phyloP scores from a whole-genome alignment of 2,888 invertebrate species.

The Hyposoter didymator region DNA sequence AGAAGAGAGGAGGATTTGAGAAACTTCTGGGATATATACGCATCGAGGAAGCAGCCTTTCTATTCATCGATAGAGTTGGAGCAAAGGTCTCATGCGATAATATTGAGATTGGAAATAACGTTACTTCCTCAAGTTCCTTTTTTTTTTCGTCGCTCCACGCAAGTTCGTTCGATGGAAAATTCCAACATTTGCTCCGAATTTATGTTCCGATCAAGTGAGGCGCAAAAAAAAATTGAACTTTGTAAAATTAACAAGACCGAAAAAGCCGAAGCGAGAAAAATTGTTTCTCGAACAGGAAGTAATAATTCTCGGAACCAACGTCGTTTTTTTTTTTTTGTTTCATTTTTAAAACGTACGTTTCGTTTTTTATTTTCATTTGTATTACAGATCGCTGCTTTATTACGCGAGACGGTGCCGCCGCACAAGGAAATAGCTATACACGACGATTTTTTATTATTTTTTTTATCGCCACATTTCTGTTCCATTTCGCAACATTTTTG shows the following conservation, averaged over 20 bases:
- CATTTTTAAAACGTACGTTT: constrained; percentile 23
- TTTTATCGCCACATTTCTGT: constrained; percentile 2
- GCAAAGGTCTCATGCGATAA: constrained; percentile 9
- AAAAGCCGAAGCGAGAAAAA: background rate
- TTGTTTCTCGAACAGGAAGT: background rate
- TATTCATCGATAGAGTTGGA: background rate
- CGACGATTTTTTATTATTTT: background rate
- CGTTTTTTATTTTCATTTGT: constrained; percentile 2
- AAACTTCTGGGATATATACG: constrained; percentile 18
- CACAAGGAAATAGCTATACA: background rate
- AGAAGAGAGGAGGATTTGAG: background rate
- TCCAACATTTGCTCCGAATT: background rate
- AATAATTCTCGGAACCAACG: background rate
- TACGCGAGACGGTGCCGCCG: constrained; percentile 12
- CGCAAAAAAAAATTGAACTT: background rate
- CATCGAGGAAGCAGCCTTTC: background rate
- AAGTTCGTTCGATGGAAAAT: background rate
- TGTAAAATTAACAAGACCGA: background rate
- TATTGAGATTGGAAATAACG: background rate
- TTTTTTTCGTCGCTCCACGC: background rate
- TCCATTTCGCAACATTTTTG: background rate
- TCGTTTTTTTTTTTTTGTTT: constrained; percentile 1
- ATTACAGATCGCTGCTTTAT: background rate
- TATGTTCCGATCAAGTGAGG: background rate
- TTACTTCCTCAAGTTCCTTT: background rate